Percentiles rank a stretch among this genome's conserved stretches.
Conservation (phyloP, 2,888 invertebrate genomes). For the Euproctis similis region DNA sequence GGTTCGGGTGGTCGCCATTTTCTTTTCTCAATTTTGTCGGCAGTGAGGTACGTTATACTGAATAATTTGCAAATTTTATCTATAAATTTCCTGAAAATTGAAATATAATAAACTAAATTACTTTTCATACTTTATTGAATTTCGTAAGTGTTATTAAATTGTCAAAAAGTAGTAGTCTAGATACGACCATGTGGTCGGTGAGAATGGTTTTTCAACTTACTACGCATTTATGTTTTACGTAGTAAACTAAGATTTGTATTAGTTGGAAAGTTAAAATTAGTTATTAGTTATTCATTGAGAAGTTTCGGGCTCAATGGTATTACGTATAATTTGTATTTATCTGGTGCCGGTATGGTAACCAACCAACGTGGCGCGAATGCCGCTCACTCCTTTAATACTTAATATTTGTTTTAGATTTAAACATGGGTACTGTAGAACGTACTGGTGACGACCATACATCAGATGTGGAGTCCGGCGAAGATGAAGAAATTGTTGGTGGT, state of each 20-base stretch:
- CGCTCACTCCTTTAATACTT: slow-evolving; percentile 10
- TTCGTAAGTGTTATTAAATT: slow-evolving; percentile 22
- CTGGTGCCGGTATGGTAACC: slow-evolving; percentile 34
- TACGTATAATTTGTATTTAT: slow-evolving; percentile 16
- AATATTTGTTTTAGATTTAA: slow-evolving; percentile 48
- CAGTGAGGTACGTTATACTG: slow-evolving; percentile 58
- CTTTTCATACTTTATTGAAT: slow-evolving; percentile 13
- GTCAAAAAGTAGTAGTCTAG: slow-evolving; percentile 20
- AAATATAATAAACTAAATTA: slow-evolving; percentile 12
- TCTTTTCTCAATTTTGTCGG: slow-evolving; percentile 65
- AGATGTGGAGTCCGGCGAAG: slow-evolving; percentile 80
- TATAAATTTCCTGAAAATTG: slow-evolving; percentile 20
- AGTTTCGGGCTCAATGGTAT: slow-evolving; percentile 7
- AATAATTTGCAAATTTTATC: slow-evolving; percentile 29
- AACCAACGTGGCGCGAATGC: slow-evolving; percentile 62
- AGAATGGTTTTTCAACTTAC: slow-evolving; percentile 48
- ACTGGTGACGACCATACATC: slow-evolving; percentile 78
- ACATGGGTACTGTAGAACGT: slow-evolving; percentile 81
- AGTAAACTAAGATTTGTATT: slow-evolving; percentile 25
- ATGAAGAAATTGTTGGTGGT: slow-evolving; percentile 75
- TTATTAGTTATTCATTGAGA: slow-evolving; percentile 12
- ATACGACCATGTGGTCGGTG: slow-evolving; percentile 64
- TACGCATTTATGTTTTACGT: slow-evolving; percentile 66
- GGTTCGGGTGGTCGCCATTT: slow-evolving; percentile 54
- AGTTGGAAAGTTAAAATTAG: slow-evolving; percentile 8